These are phyloP conservation scores for Microcebus griseorufus DNA, from an alignment of 2,113 vertebrate genomes.

Conservation along the genomic window DNA sequence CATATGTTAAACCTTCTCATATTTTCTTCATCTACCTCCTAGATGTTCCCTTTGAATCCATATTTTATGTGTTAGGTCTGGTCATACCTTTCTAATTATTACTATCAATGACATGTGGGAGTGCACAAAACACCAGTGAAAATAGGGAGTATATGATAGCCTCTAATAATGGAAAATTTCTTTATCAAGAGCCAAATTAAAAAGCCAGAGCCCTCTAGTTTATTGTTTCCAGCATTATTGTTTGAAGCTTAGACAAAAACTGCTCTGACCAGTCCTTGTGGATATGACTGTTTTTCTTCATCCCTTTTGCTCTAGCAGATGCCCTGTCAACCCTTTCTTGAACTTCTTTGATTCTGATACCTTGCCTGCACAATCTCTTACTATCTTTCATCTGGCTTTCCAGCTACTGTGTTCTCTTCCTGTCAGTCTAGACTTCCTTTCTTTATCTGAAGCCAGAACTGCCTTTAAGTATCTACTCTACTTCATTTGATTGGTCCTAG, in stretches of 20 bases:
- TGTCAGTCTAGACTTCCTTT: not conserved
- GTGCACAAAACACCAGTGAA: not conserved
- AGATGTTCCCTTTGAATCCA: not conserved
- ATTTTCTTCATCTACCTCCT: not conserved
- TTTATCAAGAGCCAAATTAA: not conserved
- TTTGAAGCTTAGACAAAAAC: not conserved
- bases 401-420: not conserved
- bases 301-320: not conserved
- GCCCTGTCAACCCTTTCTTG: not conserved
- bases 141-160: not conserved
- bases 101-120: not conserved
- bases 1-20: not conserved
- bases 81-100: not conserved
- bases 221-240: not conserved
- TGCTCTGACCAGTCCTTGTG: not conserved
- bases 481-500: not conserved
- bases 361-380: not conserved
- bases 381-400: not conserved
- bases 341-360: not conserved
- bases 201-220: not conserved
- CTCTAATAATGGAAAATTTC: not conserved
- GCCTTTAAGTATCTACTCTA: not conserved
- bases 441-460: not conserved
- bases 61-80: not conserved
- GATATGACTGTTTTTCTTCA: not conserved